Percentiles rank a stretch among this genome's conserved stretches.
Conservation (phyloP, 2,113 vertebrate genomes). For the Fregetta grallaria region DNA sequence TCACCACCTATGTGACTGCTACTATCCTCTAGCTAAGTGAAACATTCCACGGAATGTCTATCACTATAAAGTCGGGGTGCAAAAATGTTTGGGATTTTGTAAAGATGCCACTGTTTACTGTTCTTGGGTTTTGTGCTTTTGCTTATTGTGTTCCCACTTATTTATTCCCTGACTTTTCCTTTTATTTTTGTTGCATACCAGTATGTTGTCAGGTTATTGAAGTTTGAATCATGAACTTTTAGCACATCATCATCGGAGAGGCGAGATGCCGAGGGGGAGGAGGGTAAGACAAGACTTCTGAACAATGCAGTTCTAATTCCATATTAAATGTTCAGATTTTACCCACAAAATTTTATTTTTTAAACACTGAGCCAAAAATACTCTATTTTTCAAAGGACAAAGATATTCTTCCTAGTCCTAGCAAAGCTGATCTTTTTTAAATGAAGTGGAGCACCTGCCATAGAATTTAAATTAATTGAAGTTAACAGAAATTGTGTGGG, state of each 20-base stretch:
- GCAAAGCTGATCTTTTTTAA: not conserved
- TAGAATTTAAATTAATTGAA: not conserved
- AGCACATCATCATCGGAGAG: not conserved
- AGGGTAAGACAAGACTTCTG: not conserved
- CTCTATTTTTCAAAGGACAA: not conserved
- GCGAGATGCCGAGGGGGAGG: fast-evolving
- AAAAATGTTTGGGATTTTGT: not conserved
- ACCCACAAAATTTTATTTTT: not conserved
- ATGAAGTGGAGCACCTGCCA: not conserved
- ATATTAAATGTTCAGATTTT: not conserved
- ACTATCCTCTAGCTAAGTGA: not conserved
- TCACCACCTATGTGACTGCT: not conserved
- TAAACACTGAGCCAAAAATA: not conserved
- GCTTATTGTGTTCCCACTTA: not conserved
- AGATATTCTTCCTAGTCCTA: not conserved
- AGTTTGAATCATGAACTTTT: not conserved
- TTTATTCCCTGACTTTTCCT: not conserved
- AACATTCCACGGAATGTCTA: not conserved
- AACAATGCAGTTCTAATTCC: not conserved
- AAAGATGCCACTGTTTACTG: not conserved
- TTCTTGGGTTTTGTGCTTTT: not conserved
- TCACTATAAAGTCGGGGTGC: not conserved
- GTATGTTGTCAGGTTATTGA: not conserved
- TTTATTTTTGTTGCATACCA: not conserved
- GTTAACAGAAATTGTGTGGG: not conserved